Evolutionary conservation across 1,140 invertebrate genomes (phyloP), one percentile per base, ranked within the genome.

Genomic region (Bilobella aurantiaca): DNA sequence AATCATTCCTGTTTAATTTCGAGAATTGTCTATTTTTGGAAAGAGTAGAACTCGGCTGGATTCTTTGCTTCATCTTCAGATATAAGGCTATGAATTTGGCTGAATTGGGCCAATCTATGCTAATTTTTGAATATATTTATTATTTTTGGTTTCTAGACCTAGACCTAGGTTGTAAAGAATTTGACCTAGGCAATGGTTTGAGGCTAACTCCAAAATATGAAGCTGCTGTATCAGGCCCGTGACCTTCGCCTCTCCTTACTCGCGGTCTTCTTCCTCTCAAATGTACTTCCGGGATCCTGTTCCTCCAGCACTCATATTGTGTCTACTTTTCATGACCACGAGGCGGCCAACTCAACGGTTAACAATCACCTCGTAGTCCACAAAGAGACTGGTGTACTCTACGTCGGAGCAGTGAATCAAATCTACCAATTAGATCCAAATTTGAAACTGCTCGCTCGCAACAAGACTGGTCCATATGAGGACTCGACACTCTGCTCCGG

Each of bases 341-440:
- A 47, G 14, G 30, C 28, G 18, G 63, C 63, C 21, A 69, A 73
- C 61, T 37, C 31, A 21, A 69, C 64, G 28, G 62, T 70, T 12
- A 70, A 73, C 82, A 90, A 92, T 78, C 91, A 96, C 78, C 80
- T 96, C 67, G 88, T 91, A 30, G 87, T 96, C 64, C 91, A 96
- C 78, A 90, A 88, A 76, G 89, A 91, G 77, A 94, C 91, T 18
- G 92, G 91, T 34, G 83, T 91, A 47, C 83, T 97, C 12, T 98
- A 92, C 81, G 84, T 98, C 57, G 95, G 94, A 59, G 94, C 90
- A 37, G 90, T 96, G 8, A 98, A 98, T 79, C 82, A 85, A 60
- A 83, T 99, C 32, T 97, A 93, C 77, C 92, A 96, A 79, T 81
- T 98, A 18, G 89, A 91, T 21, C 85, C 89, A 3, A 89, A 95